Evolutionary conservation across 2,888 invertebrate species (phyloP).

Genomic region (Mystacides longicornis): DNA sequence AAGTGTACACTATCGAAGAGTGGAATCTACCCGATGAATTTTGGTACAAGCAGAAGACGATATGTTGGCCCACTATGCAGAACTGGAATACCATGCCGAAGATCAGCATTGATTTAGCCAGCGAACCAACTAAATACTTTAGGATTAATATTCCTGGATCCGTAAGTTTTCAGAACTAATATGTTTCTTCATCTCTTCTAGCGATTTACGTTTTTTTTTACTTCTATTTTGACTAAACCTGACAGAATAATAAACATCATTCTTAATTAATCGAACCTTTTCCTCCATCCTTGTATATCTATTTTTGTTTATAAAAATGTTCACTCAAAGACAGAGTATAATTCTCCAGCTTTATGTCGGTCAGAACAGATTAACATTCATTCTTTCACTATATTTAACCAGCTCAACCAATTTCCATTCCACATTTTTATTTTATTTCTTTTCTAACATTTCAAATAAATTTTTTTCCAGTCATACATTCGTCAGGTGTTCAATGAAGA

Average conservation of each 20-base stretch:
- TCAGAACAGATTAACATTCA: too few species aligned
- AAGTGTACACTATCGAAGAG: slow-evolving; percentile 1
- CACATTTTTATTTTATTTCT: too few species aligned
- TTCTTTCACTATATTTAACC: too few species aligned
- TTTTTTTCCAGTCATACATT: slow-evolving; percentile 42
- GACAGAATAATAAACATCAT: too few species aligned
- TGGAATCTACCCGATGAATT: slow-evolving; percentile 15
- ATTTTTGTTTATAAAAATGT: too few species aligned
- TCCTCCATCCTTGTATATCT: too few species aligned
- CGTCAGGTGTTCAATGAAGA: slow-evolving; percentile 35
- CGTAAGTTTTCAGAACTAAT: slow-evolving; percentile 30
- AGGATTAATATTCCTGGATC: slow-evolving; percentile 42
- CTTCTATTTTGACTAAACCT: too few species aligned
- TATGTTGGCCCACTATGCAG: slow-evolving; percentile 40
- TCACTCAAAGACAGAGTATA: too few species aligned
- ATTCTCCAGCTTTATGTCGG: too few species aligned
- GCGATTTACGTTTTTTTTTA: background rate
- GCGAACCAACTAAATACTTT: slow-evolving; percentile 36
- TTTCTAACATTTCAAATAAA: too few species aligned
- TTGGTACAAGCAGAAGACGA: slow-evolving; percentile 33
- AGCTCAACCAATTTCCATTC: too few species aligned
- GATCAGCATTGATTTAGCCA: slow-evolving; percentile 25
- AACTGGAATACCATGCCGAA: slow-evolving; percentile 24
- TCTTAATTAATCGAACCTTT: too few species aligned
- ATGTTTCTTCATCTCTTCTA: background rate